Percentiles rank a stretch among this genome's conserved stretches.
These are phyloP conservation scores for Scaptomyza tumidula DNA, from an alignment of 2,888 invertebrate genomes.

Conservation along the genomic window DNA sequence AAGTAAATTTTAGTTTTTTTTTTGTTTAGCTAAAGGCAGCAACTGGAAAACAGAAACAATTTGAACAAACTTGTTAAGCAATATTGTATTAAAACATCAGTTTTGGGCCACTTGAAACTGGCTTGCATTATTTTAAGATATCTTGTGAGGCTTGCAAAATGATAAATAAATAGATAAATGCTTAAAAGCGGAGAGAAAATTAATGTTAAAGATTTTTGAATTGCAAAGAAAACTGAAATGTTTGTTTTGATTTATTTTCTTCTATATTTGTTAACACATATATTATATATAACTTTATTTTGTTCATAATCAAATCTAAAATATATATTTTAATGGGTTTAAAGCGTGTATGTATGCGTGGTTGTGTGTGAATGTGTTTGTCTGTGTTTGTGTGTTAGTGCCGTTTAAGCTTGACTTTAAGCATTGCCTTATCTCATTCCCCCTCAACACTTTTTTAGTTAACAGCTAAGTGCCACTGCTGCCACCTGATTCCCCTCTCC, in stretches of 20 bases:
- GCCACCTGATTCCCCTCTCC: background rate
- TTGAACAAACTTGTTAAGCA: background rate
- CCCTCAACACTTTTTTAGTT: background rate
- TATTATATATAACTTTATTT: too few species aligned
- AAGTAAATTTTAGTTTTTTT: background rate
- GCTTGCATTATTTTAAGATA: too few species aligned
- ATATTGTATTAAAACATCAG: background rate
- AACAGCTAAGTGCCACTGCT: conserved; percentile 12
- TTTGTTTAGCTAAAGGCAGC: background rate
- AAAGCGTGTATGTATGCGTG: background rate
- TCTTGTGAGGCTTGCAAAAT: conserved; percentile 1
- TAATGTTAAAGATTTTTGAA: too few species aligned
- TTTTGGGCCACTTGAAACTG: too few species aligned
- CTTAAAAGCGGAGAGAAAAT: too few species aligned
- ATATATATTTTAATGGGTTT: background rate
- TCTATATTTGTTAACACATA: too few species aligned
- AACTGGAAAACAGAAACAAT: background rate
- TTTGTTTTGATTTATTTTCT: too few species aligned
- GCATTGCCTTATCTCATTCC: background rate
- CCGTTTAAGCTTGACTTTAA: conserved; percentile 37
- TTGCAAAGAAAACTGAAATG: too few species aligned
- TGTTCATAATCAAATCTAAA: background rate
- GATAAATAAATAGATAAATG: too few species aligned
- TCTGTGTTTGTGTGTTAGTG: conserved; percentile 5
- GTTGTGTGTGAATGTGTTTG: background rate